These are phyloP conservation scores for Rosalia funebris DNA, from an alignment of 2,888 invertebrate species.

Conservation along the genomic window DNA sequence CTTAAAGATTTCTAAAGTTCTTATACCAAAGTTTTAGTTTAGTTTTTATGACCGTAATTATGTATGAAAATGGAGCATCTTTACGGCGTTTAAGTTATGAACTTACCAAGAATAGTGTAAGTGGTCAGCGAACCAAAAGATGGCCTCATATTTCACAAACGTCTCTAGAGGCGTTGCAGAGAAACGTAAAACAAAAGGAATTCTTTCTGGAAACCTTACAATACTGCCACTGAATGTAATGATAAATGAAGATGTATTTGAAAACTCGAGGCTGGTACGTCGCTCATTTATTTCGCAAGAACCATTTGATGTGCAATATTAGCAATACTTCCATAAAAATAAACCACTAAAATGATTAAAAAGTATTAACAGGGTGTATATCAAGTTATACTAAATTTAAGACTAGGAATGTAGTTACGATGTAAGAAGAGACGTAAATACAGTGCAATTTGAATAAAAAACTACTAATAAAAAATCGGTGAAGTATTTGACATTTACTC, in stretches of 20 bases:
- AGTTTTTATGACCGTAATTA: conserved; percentile 41
- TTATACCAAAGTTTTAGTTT: conserved; percentile 30
- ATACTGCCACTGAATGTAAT: conserved; percentile 29
- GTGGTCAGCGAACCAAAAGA: conserved; percentile 48
- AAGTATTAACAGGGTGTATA: too few species aligned
- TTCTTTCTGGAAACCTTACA: conserved; percentile 23
- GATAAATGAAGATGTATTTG: conserved; percentile 37
- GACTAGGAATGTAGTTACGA: too few species aligned
- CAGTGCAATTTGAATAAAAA: too few species aligned
- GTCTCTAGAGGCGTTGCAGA: conserved; percentile 35
- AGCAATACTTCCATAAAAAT: not conserved
- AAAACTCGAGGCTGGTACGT: conserved; percentile 20
- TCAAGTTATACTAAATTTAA: too few species aligned
- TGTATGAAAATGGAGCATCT: conserved; percentile 37
- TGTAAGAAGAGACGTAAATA: too few species aligned
- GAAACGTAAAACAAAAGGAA: conserved; percentile 39
- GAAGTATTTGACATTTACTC: too few species aligned
- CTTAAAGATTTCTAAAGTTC: conserved; percentile 36
- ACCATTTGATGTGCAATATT: conserved; percentile 29
- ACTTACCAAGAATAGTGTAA: conserved; percentile 42
- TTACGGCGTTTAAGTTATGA: conserved; percentile 43
- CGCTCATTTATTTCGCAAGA: conserved; percentile 16
- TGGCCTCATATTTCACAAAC: conserved; percentile 46
- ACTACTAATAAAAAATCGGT: too few species aligned
- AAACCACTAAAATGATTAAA: too few species aligned